phyloP scores from a whole-genome alignment of 2,888 invertebrate genomes.

The Oligia strigilis region DNA sequence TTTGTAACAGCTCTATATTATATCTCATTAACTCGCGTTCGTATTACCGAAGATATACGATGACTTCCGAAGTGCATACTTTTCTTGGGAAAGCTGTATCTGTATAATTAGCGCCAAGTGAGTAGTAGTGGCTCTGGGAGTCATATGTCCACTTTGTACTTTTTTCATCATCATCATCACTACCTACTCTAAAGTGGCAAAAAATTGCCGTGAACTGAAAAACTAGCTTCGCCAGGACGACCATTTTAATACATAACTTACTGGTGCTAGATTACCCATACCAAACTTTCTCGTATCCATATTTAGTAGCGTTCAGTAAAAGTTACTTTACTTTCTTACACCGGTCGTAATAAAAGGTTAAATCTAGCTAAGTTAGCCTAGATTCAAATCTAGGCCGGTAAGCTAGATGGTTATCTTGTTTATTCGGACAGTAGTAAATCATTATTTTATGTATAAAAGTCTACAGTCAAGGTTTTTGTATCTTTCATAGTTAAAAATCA shows the following conservation, averaged over 20 bases:
- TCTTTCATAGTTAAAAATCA: not conserved
- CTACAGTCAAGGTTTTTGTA: not conserved
- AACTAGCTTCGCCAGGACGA: not conserved
- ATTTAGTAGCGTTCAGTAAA: slow-evolving; percentile 20
- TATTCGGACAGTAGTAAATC: not conserved
- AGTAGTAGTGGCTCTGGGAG: not conserved
- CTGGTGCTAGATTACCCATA: not conserved
- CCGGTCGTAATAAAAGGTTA: slow-evolving; percentile 11
- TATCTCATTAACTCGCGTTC: not conserved
- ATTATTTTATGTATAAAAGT: not conserved
- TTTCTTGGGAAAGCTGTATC: not conserved
- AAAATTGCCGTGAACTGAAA: not conserved
- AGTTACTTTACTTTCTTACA: slow-evolving; percentile 12
- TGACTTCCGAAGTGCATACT: not conserved
- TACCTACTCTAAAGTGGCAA: not conserved
- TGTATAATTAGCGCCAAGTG: not conserved
- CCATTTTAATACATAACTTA: not conserved
- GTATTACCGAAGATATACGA: not conserved
- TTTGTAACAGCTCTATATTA: not conserved
- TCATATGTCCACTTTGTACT: not conserved
- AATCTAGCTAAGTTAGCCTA: not conserved
- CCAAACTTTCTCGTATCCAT: slow-evolving; percentile 2
- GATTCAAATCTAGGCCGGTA: not conserved
- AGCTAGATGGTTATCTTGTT: not conserved
- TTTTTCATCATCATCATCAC: not conserved